phyloP scores from a whole-genome alignment of 1,140 invertebrate species.

The Akabosia matsudoensis region DNA sequence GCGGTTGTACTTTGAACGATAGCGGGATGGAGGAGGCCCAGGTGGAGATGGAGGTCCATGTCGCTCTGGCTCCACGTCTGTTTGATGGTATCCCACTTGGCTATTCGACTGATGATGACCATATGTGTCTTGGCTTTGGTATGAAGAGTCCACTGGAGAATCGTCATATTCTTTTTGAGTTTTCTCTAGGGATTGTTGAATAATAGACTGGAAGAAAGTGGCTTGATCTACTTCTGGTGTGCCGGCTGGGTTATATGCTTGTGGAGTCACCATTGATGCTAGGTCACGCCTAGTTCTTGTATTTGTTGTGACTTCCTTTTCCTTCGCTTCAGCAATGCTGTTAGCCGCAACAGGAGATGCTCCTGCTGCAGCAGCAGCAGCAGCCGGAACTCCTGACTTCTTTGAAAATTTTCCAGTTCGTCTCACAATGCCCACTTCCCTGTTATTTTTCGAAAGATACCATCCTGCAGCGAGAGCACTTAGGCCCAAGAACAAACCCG shows the following conservation, averaged over 20 bases:
- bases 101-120: background rate
- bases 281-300: background rate
- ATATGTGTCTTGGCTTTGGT: constrained; percentile 21
- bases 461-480: constrained; percentile 72
- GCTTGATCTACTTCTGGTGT: constrained; percentile 45
- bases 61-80: background rate
- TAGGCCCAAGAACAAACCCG: constrained; percentile 71
- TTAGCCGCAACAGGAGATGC: background rate
- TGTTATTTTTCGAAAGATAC: constrained; percentile 57
- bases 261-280: constrained; percentile 5
- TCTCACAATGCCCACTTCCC: constrained; percentile 49
- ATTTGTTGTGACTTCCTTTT: constrained; percentile 24
- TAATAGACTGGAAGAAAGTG: constrained; percentile 46
- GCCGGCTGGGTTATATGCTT: background rate
- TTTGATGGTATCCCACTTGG: background rate
- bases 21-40: background rate
- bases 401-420: constrained; percentile 51
- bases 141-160: background rate
- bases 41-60: constrained; percentile 1
- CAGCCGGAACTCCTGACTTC: constrained; percentile 37
- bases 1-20: background rate
- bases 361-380: background rate
- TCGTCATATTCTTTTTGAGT: constrained; percentile 40
- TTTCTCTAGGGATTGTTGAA: constrained; percentile 45
- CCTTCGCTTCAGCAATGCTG: constrained; percentile 2